Conservation (phyloP, 2,113 vertebrate genomes). For the Trematomus loennbergii region DNA sequence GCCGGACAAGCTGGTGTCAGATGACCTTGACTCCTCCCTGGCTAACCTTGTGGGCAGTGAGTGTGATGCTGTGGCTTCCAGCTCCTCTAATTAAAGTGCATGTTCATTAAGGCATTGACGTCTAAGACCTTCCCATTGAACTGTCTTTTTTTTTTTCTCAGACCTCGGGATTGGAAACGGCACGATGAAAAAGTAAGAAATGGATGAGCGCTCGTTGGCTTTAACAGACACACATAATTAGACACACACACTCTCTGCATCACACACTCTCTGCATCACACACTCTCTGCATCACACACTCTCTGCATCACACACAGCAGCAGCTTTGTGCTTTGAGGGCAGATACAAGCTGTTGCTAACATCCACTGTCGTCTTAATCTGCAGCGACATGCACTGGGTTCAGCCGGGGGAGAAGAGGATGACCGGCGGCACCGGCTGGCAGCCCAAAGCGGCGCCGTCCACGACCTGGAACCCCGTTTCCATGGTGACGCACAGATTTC, state of each 20-base stretch:
- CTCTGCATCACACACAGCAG: not conserved
- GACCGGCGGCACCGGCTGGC: constrained; percentile 98
- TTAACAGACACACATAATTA: not conserved
- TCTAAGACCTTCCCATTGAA: not conserved
- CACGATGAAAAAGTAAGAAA: constrained; percentile 95
- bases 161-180: constrained; percentile 98
- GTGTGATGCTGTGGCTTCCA: constrained; percentile 71
- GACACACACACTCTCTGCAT: not conserved
- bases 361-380: constrained; percentile 61
- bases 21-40: constrained; percentile 97
- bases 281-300: not conserved
- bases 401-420: constrained; percentile 98
- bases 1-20: constrained; percentile 94
- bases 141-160: constrained; percentile 55
- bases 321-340: constrained; percentile 43
- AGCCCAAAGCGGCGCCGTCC: constrained; percentile 94
- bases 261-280: too few relatives aligned
- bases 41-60: constrained; percentile 98
- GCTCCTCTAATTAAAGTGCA: constrained; percentile 4
- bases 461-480: constrained; percentile 98
- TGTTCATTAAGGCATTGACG: constrained; percentile 9
- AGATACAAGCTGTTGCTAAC: constrained; percentile 52
- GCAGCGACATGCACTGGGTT: constrained; percentile 97
- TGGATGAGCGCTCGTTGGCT: not conserved
- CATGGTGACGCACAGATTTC: constrained; percentile 87